Percentiles rank a stretch among this genome's conserved stretches.
Conservation (phyloP, 2,797 vertebrate species). For the Platyrinchus mystaceus region DNA sequence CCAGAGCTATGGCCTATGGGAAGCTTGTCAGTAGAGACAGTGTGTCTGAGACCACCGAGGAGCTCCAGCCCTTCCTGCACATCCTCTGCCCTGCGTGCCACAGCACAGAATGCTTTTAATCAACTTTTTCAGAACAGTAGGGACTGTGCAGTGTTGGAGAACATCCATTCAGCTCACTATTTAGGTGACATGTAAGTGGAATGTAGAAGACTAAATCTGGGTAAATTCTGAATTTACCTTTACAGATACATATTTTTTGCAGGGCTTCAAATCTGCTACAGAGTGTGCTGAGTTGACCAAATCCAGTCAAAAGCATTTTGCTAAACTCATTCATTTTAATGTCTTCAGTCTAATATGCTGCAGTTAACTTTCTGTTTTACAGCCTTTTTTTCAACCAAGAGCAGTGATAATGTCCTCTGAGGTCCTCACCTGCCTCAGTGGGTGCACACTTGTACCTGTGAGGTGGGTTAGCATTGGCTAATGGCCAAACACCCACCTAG, state of each 20-base stretch:
- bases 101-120: not conserved
- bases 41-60: not conserved
- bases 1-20: fast-evolving
- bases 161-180: not conserved
- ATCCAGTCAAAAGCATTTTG: not conserved
- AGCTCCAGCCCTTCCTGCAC: not conserved
- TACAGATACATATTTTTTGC: not conserved
- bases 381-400: not conserved
- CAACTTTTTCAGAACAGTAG: not conserved
- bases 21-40: not conserved
- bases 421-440: not conserved
- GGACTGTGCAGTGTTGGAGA: not conserved
- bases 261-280: not conserved
- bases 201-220: not conserved
- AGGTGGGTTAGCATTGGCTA: not conserved
- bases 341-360: not conserved
- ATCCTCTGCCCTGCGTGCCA: not conserved
- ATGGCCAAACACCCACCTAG: not conserved
- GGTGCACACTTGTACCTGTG: not conserved
- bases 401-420: not conserved
- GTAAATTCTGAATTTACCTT: not conserved
- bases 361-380: not conserved
- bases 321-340: not conserved
- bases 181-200: not conserved
- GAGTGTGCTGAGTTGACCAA: not conserved